phyloP scores from a whole-genome alignment of 2,113 vertebrate genomes.

The cattle (Bos taurus) region ARS-UCD2.0 NC_037328.1:23660001-23660500 shows the following conservation, averaged over 20 bases:
- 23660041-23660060: background rate
- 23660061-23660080: background rate
- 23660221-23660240: too few species aligned
- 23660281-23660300: too few species aligned
- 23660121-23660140: too few species aligned
- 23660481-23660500: background rate
- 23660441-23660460: background rate
- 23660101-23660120: background rate
- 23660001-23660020: background rate
- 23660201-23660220: too few species aligned
- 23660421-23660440: background rate
- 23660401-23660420: background rate
- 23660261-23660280: too few species aligned
- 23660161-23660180: too few species aligned
- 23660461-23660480: background rate
- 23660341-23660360: background rate
- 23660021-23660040: conserved; percentile 9
- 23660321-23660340: too few species aligned
- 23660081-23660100: conserved; percentile 14
- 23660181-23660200: too few species aligned
- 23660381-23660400: background rate
- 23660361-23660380: background rate
- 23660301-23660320: too few species aligned
- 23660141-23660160: too few species aligned
- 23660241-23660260: too few species aligned